Evolutionary conservation across 2,797 vertebrate species (phyloP).

Genomic region (Hippopotamyrus pictus): DNA sequence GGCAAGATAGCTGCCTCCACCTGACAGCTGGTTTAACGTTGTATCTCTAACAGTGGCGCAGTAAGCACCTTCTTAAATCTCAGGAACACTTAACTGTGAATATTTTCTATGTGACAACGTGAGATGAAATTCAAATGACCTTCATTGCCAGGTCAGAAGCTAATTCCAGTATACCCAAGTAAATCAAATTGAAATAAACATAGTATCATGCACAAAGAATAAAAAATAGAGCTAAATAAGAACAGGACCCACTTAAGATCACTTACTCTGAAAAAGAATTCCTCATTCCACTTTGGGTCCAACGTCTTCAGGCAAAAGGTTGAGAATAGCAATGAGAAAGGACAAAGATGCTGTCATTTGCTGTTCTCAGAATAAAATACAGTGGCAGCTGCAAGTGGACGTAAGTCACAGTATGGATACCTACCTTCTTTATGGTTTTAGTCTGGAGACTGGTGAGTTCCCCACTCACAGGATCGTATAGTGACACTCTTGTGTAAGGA

Average conservation of each 20-base stretch:
- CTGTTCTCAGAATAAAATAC: neutral
- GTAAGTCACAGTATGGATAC: neutral
- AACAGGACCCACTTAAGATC: neutral
- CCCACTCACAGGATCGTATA: constrained; percentile 80
- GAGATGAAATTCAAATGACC: neutral
- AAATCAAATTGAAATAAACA: neutral
- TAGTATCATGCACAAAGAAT: neutral
- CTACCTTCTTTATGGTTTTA: constrained; percentile 88
- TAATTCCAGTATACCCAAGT: neutral
- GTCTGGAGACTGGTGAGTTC: constrained; percentile 82
- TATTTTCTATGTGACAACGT: neutral
- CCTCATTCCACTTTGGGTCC: constrained; percentile 95
- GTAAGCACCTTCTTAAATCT: neutral
- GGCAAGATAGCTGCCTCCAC: neutral
- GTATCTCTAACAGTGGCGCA: neutral
- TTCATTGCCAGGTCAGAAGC: neutral
- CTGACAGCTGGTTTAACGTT: neutral
- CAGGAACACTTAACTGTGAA: neutral
- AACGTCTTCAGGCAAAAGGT: constrained; percentile 59
- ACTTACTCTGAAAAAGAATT: constrained; percentile 89
- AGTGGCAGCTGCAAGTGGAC: neutral
- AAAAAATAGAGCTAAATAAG: neutral
- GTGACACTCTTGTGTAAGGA: constrained; percentile 84
- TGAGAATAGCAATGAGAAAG: constrained; percentile 16
- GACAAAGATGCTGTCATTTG: neutral